A percentile compares a stretch with the other conserved stretches of the same genome.
Conservation (phyloP, 2,113 vertebrate species). For the Dasyornis broadbenti region DNA sequence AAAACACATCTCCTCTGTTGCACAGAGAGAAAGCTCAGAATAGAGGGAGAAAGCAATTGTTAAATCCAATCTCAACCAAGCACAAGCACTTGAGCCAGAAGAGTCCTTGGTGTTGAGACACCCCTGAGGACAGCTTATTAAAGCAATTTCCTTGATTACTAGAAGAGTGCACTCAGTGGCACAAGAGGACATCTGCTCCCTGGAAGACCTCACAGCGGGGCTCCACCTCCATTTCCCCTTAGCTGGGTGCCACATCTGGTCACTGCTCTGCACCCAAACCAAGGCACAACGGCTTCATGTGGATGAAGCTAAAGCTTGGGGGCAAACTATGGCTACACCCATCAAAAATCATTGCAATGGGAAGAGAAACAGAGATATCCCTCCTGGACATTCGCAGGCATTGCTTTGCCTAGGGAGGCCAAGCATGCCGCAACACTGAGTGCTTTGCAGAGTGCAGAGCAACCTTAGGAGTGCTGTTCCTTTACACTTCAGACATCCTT, state of each 20-base stretch:
- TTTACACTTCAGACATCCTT: not conserved
- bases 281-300: not conserved
- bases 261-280: not conserved
- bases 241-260: not conserved
- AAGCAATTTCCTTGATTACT: not conserved
- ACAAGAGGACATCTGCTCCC: not conserved
- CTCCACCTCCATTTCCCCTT: not conserved
- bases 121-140: not conserved
- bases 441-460: not conserved
- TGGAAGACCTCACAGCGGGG: not conserved
- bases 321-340: not conserved
- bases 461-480: not conserved
- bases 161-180: not conserved
- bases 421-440: not conserved
- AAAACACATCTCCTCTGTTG: not conserved
- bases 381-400: not conserved
- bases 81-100: constrained; percentile 6
- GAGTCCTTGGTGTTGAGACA: not conserved
- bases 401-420: not conserved
- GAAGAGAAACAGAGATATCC: not conserved
- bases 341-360: not conserved
- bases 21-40: not conserved
- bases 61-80: constrained; percentile 5
- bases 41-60: not conserved
- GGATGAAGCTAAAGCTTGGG: not conserved